Conservation (phyloP, 2,797 vertebrate genomes). For the Hippocampus kuda region DNA sequence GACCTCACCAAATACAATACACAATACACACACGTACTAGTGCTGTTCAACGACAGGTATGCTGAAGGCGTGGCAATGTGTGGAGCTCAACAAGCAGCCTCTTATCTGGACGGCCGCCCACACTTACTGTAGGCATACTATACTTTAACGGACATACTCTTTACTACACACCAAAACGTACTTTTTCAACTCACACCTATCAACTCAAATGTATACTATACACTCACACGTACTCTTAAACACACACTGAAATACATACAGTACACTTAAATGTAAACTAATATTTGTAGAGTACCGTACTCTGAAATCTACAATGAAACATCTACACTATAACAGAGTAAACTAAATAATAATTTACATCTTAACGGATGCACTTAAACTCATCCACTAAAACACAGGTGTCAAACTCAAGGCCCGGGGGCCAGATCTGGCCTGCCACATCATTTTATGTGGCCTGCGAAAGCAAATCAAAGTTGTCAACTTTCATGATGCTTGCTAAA, state of each 20-base stretch:
- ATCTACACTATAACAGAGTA: neutral
- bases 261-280: neutral
- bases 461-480: too few relatives aligned
- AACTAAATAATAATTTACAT: neutral
- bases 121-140: constrained; percentile 18
- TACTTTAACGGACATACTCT: neutral
- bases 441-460: too few relatives aligned
- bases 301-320: neutral
- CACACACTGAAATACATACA: neutral
- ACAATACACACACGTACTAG: neutral
- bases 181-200: neutral
- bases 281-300: too few relatives aligned
- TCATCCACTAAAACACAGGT: neutral
- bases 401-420: too few relatives aligned
- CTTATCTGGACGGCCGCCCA: constrained; percentile 26
- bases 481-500: too few relatives aligned
- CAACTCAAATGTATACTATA: neutral
- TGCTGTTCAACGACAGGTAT: constrained; percentile 10
- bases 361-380: neutral
- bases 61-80: constrained; percentile 46
- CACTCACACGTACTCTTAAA: neutral
- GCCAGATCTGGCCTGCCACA: too few relatives aligned
- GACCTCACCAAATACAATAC: constrained; percentile 21
- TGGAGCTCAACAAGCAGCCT: constrained; percentile 24
- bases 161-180: too few relatives aligned